These are phyloP conservation scores for Leptopilina drosophilae DNA, from an alignment of 2,888 invertebrate species.

Conservation along the genomic window DNA sequence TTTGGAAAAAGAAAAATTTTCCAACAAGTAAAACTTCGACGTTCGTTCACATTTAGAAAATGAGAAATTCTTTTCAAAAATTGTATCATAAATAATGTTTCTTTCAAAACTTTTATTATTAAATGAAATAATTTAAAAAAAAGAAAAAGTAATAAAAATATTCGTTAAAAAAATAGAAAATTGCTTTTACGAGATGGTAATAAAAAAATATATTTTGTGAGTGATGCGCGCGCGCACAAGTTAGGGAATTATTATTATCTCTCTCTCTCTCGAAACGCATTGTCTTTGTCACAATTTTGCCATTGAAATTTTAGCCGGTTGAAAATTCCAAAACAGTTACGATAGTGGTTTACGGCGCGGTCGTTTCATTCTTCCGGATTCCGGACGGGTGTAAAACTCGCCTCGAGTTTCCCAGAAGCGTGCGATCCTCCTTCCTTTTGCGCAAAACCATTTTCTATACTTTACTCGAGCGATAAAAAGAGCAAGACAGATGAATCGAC, in stretches of 20 bases:
- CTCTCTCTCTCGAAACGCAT: background rate
- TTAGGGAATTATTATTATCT: background rate
- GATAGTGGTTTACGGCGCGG: constrained; percentile 38
- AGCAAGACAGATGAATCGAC: constrained; percentile 12
- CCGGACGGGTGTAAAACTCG: background rate
- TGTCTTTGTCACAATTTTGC: constrained; percentile 21
- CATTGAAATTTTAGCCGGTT: constrained; percentile 12
- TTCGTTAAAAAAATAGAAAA: background rate
- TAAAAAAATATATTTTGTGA: constrained; percentile 18
- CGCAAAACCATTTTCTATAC: constrained; percentile 25
- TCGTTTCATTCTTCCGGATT: constrained; percentile 41
- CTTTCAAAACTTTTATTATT: no score
- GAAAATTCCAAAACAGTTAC: constrained; percentile 37
- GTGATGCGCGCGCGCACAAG: constrained; percentile 22
- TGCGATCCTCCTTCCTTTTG: constrained; percentile 22
- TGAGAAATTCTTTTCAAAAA: no score
- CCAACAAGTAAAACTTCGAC: no score
- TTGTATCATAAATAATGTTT: no score
- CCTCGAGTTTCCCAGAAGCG: background rate
- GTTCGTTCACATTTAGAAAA: no score
- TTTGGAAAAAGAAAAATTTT: no score
- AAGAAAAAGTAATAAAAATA: no score
- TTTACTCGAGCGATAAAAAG: constrained; percentile 34
- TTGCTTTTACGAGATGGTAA: constrained; percentile 29
- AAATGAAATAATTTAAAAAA: no score